phyloP scores from a whole-genome alignment of 1,140 invertebrate genomes.

The Megalonaias nervosa region DNA sequence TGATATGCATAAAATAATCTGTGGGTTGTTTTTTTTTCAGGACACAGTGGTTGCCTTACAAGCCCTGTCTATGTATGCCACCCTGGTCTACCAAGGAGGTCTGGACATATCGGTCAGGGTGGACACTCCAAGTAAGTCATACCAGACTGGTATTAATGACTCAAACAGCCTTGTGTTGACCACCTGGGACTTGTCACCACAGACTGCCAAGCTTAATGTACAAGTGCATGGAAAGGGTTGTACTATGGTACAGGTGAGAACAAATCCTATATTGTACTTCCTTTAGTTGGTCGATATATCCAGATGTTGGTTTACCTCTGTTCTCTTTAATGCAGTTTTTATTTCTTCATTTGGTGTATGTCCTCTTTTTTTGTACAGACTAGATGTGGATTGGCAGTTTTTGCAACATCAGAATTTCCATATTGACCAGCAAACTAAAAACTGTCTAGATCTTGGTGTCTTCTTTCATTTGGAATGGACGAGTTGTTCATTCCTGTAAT shows the following conservation, averaged over 20 bases:
- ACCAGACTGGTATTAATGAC: not conserved
- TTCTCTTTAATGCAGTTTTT: not conserved
- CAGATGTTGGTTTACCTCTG: not conserved
- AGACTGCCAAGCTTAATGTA: conserved; percentile 31
- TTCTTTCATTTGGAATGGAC: too few species aligned
- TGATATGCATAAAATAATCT: too few species aligned
- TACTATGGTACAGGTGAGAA: conserved; percentile 81
- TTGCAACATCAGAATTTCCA: too few species aligned
- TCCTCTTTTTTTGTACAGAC: not conserved
- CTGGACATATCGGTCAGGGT: conserved; percentile 33
- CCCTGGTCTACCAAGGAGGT: conserved; percentile 41
- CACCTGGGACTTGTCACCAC: conserved; percentile 21
- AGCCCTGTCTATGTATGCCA: conserved; percentile 69
- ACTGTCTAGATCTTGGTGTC: too few species aligned
- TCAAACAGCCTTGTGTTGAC: conserved; percentile 59
- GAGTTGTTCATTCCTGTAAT: too few species aligned
- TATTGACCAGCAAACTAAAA: too few species aligned
- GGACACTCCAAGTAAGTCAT: conserved; percentile 21
- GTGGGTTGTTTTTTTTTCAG: conserved; percentile 31
- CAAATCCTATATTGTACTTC: not conserved
- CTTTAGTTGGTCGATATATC: not conserved
- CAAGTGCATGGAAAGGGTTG: conserved; percentile 83
- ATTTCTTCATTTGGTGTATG: not conserved
- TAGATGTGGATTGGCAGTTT: too few species aligned
- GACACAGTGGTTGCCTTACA: conserved; percentile 74